Evolutionary conservation across 2,113 vertebrate genomes (phyloP).

Genomic region (Echinops telfairi): DNA sequence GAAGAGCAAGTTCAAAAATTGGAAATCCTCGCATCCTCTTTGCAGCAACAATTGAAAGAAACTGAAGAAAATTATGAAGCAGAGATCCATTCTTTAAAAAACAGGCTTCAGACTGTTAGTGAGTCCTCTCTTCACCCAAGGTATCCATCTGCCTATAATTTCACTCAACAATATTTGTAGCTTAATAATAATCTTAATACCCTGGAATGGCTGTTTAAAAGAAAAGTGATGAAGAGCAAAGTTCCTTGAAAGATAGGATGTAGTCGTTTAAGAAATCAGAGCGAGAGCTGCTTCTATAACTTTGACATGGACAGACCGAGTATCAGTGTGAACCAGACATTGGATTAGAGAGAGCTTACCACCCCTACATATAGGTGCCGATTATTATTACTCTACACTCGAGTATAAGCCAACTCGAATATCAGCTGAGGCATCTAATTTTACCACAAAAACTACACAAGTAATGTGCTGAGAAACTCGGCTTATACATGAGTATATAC

Average conservation of each 20-base stretch:
- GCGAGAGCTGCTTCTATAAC: background rate
- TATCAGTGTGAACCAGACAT: background rate
- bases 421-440: too few species aligned
- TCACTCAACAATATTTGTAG: background rate
- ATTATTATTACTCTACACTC: background rate
- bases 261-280: conserved; percentile 11
- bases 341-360: conserved; percentile 26
- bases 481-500: too few species aligned
- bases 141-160: conserved; percentile 82
- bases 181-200: background rate
- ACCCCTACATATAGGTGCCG: background rate
- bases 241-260: background rate
- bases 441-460: too few species aligned
- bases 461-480: too few species aligned
- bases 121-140: conserved; percentile 82
- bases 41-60: conserved; percentile 90
- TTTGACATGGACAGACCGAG: conserved; percentile 49
- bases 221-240: conserved; percentile 31
- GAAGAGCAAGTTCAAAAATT: conserved; percentile 90
- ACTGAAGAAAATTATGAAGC: conserved; percentile 87
- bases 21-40: conserved; percentile 88
- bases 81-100: conserved; percentile 89
- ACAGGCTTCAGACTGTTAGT: conserved; percentile 86
- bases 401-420: too few species aligned
- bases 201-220: conserved; percentile 13